Evolutionary conservation across 2,113 vertebrate species (phyloP), one percentile per base, ranked within the genome.

Genomic region (Sorex fumeus): DNA sequence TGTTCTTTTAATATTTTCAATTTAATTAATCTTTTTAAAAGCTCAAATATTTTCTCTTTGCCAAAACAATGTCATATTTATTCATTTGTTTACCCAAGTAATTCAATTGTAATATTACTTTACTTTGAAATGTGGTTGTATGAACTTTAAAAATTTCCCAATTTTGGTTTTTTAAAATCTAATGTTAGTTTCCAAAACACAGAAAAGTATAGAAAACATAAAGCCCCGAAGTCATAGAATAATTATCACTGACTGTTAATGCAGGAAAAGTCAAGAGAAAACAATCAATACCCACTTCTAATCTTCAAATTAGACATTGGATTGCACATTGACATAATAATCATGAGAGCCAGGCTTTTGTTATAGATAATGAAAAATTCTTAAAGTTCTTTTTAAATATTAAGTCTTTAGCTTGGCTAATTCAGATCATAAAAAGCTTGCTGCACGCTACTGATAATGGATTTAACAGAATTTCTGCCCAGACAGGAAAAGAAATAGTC

Each of bases 171-270:
- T 53, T 60, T 21, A 60, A 13, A 19, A 60, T 60, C 23, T 23
- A 21, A 60, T 60, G 18, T 4, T 60, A 60, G 57, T 23, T 60
- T 60, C 18, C 18, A 60, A 60, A 60, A 60, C 18, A 2, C 47
- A 21, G 57, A 60, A 60, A 60, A 60, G 23, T 60, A 60, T 60
- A 60, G 4, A 23, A 60, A 70, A 80, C 2, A 21, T 53, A 30
- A 83, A 88, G 57, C 9, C 4, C 6, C 21, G 76, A 77, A 60
- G 6, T 40, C 45, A 62, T 11, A 5, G 7, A 3, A 87, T 78
- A 53, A 40, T 32, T 71, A 67, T 62, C 19, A 76, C 57, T 77
- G 83, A 71, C 40, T 77, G 83, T 88, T 89, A 92, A 91, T 80
- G 8, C 3, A 47, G 62, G 13, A 84, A 84, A 75, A 50, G 47